Conservation (phyloP, 2,797 vertebrate species). For the Darevskia mixta region DNA sequence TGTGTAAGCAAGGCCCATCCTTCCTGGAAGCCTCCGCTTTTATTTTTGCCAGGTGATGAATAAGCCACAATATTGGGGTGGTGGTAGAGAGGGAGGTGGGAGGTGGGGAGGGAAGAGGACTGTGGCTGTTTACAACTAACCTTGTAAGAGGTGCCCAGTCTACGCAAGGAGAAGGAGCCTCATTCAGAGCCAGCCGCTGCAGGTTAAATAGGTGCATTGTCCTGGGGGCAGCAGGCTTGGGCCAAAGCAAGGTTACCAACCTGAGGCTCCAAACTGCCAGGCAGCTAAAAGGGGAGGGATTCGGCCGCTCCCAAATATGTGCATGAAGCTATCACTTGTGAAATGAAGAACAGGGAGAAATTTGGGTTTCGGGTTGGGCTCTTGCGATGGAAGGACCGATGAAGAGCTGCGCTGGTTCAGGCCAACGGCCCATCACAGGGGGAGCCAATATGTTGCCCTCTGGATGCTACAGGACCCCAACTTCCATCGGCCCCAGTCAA, state of each 20-base stretch:
- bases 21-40: conserved; percentile 7
- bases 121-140: conserved; percentile 74
- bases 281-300: conserved; percentile 39
- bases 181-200: conserved; percentile 62
- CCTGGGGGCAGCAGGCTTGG: conserved; percentile 50
- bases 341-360: neutral
- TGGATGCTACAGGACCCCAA: no score
- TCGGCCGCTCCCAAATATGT: conserved; percentile 29
- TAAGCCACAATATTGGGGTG: conserved; percentile 59
- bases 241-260: conserved; percentile 66
- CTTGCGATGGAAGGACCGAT: accelerated
- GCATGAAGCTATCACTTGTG: conserved; percentile 36
- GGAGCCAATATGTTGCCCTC: no score
- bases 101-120: conserved; percentile 45
- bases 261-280: conserved; percentile 43
- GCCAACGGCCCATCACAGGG: neutral
- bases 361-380: neutral
- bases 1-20: conserved; percentile 61
- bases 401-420: neutral
- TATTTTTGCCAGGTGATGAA: conserved; percentile 76
- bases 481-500: no score
- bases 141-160: conserved; percentile 61
- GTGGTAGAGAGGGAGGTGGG: conserved; percentile 47
- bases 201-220: conserved; percentile 79
- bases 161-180: conserved; percentile 70